phyloP scores from a whole-genome alignment of 1,140 invertebrate species.

The Platyscapa corneri region DNA sequence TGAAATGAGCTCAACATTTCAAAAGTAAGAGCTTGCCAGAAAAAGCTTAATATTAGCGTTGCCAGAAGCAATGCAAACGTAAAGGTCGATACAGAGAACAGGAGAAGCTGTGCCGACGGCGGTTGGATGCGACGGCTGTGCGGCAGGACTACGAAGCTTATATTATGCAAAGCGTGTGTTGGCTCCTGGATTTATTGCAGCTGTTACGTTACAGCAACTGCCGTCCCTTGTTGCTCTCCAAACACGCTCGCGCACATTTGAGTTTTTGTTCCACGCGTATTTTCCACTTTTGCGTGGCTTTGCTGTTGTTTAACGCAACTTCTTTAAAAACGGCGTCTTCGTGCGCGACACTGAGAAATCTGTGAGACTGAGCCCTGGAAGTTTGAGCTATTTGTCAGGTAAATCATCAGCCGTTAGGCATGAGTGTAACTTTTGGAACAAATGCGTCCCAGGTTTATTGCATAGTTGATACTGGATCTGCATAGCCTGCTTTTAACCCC shows the following conservation, averaged over 20 bases:
- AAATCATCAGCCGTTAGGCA: neutral
- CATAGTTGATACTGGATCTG: too few species aligned
- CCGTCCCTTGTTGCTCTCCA: conserved; percentile 56
- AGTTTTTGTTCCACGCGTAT: conserved; percentile 58
- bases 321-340: conserved; percentile 20
- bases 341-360: neutral
- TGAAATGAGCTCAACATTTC: neutral
- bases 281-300: conserved; percentile 14
- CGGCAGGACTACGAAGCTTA: conserved; percentile 61
- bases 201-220: conserved; percentile 67
- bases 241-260: conserved; percentile 46
- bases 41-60: neutral
- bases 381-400: neutral
- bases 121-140: conserved; percentile 44
- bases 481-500: too few species aligned
- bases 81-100: conserved; percentile 50
- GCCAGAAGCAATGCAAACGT: conserved; percentile 45
- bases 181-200: conserved; percentile 69
- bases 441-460: too few species aligned
- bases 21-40: neutral
- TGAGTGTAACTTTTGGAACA: neutral
- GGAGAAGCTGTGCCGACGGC: conserved; percentile 52
- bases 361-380: neutral
- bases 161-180: conserved; percentile 74
- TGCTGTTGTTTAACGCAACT: conserved; percentile 37